These are phyloP conservation scores for Laupala kohalensis DNA, from an alignment of 1,140 invertebrate genomes.

Conservation along the genomic window DNA sequence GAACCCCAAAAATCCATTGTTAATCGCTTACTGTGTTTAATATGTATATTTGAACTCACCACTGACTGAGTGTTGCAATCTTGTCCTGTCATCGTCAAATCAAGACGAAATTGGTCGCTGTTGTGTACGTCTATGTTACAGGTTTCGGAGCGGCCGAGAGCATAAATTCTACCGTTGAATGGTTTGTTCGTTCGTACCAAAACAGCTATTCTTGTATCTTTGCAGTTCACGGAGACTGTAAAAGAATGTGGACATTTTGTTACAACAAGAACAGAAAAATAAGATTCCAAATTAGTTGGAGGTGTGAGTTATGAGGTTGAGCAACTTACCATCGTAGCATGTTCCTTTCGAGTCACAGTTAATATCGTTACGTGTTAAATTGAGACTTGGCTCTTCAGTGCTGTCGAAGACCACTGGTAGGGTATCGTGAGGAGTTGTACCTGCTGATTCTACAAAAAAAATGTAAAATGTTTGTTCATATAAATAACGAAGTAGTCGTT, in stretches of 20 bases:
- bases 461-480: background rate
- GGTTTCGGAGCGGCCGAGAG: slow-evolving; percentile 80
- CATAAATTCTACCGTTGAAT: slow-evolving; percentile 89
- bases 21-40: no score
- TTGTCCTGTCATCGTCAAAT: slow-evolving; percentile 83
- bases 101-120: slow-evolving; percentile 79
- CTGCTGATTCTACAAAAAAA: background rate
- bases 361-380: slow-evolving; percentile 56
- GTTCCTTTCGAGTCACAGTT: slow-evolving; percentile 90
- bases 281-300: no score
- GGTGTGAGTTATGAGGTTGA: background rate
- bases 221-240: slow-evolving; percentile 82
- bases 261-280: background rate
- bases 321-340: slow-evolving; percentile 74
- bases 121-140: slow-evolving; percentile 89
- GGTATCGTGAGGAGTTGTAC: slow-evolving; percentile 28
- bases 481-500: background rate
- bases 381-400: slow-evolving; percentile 51
- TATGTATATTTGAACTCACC: slow-evolving; percentile 57
- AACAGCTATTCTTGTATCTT: slow-evolving; percentile 84
- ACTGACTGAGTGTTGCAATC: slow-evolving; percentile 88
- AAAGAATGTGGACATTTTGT: background rate
- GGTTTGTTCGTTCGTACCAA: slow-evolving; percentile 84
- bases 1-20: background rate
- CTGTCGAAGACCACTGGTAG: slow-evolving; percentile 58